Evolutionary conservation across 1,140 invertebrate genomes (phyloP), one percentile per base, ranked within the genome.

Genomic region (Probaryconus sp.): DNA sequence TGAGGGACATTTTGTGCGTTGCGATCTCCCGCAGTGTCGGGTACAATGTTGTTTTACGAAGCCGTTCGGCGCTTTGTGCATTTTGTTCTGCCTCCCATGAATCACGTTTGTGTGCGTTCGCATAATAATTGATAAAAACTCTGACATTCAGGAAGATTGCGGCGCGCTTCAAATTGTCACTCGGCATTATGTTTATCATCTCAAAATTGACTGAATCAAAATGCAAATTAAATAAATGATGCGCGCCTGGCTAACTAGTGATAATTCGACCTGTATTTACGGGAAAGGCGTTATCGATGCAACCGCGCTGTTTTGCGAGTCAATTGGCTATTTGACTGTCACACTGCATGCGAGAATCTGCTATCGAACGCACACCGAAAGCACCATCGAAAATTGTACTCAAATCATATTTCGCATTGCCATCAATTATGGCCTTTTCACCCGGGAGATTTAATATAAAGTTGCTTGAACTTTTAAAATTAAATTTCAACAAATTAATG

Each of bases 1-100:
- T 18, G 48, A 11, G 53, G 45, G 28, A 60, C 31, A 58, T 50
- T 58, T 68, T 48, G 16, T 42, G 37, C 42, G 35, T 17, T 1
- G 10, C 14, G 30, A 13, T n/a, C 21, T 24, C 21, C 21, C 21
- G 21, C 21, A 24, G 21, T 24, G 21, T 24, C 21, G 21, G 3
- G 7, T 7, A 24, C 21, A 24, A 24, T 24, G 21, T 24, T 24
- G 21, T 24, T 24, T 24, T 24, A 24, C 21, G 21, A 24, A 24
- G 26, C 17, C 51, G 31, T 24, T 38, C 1, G 31, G 7, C 13
- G 28, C 9, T 21, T 21, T 1, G 40, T 24, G 33, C 13, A 24
- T 40, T 51, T 50, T 50, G 35, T 35, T 11, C 42, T 3, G 10
- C 45, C n/a, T 11, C 3, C 35, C 45, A 13, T 37, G 11, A 37